Evolutionary conservation across 2,113 vertebrate genomes (phyloP).

Genomic region (Pithys albifrons): DNA sequence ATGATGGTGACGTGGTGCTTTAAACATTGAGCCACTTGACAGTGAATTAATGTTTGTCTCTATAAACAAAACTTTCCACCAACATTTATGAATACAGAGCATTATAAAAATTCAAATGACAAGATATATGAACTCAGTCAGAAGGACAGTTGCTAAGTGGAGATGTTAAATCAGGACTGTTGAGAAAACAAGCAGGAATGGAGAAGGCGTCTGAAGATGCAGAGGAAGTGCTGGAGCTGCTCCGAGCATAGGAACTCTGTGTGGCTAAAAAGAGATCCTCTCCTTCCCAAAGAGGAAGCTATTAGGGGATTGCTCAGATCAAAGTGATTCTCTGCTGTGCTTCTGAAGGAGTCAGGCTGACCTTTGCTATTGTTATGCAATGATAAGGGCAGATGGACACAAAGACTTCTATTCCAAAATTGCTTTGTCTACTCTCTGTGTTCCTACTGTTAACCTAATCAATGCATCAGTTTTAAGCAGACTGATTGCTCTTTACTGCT

Average conservation of each 20-base stretch:
- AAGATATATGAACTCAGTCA: neutral
- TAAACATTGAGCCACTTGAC: neutral
- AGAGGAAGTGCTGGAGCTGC: conserved; percentile 44
- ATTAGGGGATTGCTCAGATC: neutral
- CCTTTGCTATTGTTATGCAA: neutral
- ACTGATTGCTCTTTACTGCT: neutral
- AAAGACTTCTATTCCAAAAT: neutral
- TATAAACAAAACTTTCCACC: neutral
- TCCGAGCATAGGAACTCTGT: conserved; percentile 5
- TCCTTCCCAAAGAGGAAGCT: conserved; percentile 6
- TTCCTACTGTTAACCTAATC: conserved; percentile 14
- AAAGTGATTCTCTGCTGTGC: neutral
- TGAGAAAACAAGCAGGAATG: neutral
- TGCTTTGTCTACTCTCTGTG: conserved; percentile 13
- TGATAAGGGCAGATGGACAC: neutral
- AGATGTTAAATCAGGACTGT: neutral
- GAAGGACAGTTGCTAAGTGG: neutral
- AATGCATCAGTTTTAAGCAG: conserved; percentile 9
- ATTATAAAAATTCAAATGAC: neutral
- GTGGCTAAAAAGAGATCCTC: conserved; percentile 32
- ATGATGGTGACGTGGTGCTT: neutral
- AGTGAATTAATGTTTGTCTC: neutral
- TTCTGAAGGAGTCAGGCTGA: conserved; percentile 9
- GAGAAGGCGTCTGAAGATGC: neutral
- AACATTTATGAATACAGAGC: neutral